A percentile compares a stretch with the other conserved stretches of the same genome.
Evolutionary conservation across 1,140 invertebrate species (phyloP).

Genomic region (Megalonaias nervosa): DNA sequence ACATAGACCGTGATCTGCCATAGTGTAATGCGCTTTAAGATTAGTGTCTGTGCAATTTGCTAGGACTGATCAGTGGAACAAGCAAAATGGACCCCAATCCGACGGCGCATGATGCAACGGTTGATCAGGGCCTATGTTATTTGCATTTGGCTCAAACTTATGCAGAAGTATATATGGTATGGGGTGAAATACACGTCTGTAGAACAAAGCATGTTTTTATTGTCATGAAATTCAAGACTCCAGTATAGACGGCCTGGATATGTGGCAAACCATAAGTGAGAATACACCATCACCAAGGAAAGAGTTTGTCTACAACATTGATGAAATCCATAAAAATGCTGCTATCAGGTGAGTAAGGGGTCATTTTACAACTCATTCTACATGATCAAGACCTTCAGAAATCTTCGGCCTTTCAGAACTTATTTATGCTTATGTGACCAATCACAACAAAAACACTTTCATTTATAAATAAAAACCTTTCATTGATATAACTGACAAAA

Average conservation of each 20-base stretch:
- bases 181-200: neutral
- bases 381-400: too few relatives aligned
- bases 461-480: too few relatives aligned
- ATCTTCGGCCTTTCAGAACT: too few relatives aligned
- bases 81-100: too few relatives aligned
- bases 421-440: too few relatives aligned
- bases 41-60: too few relatives aligned
- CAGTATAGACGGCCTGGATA: slow-evolving; percentile 36
- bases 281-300: slow-evolving; percentile 23
- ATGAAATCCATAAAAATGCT: slow-evolving; percentile 33
- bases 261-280: slow-evolving; percentile 29
- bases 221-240: slow-evolving; percentile 20
- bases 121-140: neutral
- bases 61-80: too few relatives aligned
- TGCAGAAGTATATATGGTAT: neutral
- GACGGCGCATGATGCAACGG: neutral
- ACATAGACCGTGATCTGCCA: too few relatives aligned
- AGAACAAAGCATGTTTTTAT: neutral
- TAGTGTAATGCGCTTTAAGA: too few relatives aligned
- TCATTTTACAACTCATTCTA: too few relatives aligned
- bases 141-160: neutral
- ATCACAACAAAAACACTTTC: too few relatives aligned
- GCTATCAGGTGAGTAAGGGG: slow-evolving; percentile 46
- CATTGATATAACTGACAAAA: too few relatives aligned
- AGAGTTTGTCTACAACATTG: slow-evolving; percentile 44